A percentile compares a stretch with the other conserved stretches of the same genome.
phyloP scores from a whole-genome alignment of 2,797 vertebrate genomes.

The Delichon dasypus region DNA sequence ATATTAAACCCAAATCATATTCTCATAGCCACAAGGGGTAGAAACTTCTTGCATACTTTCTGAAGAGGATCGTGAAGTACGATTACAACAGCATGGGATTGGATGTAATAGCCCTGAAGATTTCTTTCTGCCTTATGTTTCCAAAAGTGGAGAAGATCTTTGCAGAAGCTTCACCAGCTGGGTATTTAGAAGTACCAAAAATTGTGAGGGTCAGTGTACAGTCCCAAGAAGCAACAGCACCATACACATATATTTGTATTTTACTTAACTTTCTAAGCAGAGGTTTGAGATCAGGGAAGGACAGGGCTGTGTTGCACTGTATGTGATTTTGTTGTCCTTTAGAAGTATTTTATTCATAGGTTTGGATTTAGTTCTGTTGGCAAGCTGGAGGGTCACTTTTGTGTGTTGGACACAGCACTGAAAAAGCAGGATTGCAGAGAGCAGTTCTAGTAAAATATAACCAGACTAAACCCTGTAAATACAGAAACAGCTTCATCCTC shows the following conservation, averaged over 20 bases:
- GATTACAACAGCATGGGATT: not conserved
- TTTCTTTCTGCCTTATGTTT: not conserved
- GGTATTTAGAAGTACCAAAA: not conserved
- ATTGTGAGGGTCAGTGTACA: not conserved
- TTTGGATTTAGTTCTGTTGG: not conserved
- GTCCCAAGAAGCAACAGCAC: not conserved
- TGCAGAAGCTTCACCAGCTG: not conserved
- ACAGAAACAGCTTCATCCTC: not conserved
- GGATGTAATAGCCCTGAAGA: not conserved
- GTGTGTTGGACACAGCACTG: not conserved
- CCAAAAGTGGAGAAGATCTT: not conserved
- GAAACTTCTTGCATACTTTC: slow-evolving; percentile 17
- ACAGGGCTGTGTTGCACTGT: not conserved
- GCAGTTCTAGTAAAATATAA: not conserved
- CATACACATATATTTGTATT: not conserved
- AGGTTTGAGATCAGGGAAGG: not conserved
- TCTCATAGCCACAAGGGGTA: not conserved
- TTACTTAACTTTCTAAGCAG: not conserved
- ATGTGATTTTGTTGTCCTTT: not conserved
- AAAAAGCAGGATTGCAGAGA: not conserved
- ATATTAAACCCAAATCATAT: not conserved
- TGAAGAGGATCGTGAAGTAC: not conserved
- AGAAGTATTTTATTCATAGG: not conserved
- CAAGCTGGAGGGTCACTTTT: not conserved
- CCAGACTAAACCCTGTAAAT: not conserved